Percentiles rank a stretch among this genome's conserved stretches.
These are phyloP conservation scores for Otis tarda DNA, from an alignment of 2,113 vertebrate species.

Conservation along the genomic window DNA sequence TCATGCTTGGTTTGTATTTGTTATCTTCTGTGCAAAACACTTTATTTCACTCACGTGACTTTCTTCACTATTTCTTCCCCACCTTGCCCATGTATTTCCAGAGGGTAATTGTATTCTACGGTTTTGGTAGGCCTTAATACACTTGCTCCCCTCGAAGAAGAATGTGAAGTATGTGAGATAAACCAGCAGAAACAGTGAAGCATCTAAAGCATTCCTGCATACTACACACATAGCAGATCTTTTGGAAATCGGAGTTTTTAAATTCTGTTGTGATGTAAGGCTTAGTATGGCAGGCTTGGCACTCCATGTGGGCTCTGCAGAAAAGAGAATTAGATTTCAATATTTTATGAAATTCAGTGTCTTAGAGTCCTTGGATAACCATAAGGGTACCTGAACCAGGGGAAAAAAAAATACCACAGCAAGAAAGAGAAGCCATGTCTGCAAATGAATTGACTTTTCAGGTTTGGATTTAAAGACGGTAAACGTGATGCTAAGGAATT, in stretches of 20 bases:
- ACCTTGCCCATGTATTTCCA: background rate
- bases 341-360: background rate
- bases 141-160: background rate
- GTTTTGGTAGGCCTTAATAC: background rate
- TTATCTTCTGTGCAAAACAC: background rate
- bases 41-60: background rate
- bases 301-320: background rate
- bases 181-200: background rate
- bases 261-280: background rate
- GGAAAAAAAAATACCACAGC: background rate
- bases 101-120: background rate
- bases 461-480: background rate
- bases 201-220: background rate
- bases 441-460: background rate
- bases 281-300: background rate
- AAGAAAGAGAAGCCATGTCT: background rate
- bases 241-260: background rate
- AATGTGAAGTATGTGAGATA: rapidly evolving
- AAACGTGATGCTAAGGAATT: background rate
- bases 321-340: background rate
- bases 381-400: background rate
- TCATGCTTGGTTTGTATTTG: background rate
- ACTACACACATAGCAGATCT: background rate
- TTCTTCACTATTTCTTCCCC: background rate
- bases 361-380: background rate